A percentile compares a stretch with the other conserved stretches of the same genome.
phyloP scores from a whole-genome alignment of 2,797 vertebrate genomes.

The Spinibarbus caldwelli region DNA sequence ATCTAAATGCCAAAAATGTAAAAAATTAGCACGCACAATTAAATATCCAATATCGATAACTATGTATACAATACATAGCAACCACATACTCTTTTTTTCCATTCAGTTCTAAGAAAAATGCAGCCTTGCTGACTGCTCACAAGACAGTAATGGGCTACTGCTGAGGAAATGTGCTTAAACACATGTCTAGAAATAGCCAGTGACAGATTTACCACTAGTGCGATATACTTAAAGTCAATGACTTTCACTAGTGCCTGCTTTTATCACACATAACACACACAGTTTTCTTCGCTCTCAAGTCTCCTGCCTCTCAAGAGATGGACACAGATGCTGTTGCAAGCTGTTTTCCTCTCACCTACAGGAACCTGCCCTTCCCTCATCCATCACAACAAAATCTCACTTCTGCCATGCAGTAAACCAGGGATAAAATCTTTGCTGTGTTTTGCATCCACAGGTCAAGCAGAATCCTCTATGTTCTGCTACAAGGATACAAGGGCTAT shows the following conservation, averaged over 20 bases:
- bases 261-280: constrained; percentile 17
- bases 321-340: constrained; percentile 24
- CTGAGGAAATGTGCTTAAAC: background rate
- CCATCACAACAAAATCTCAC: constrained; percentile 11
- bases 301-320: constrained; percentile 18
- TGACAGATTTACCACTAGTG: background rate
- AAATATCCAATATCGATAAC: background rate
- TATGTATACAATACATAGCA: background rate
- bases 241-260: background rate
- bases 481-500: background rate
- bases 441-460: background rate
- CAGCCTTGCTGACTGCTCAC: background rate
- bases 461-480: background rate
- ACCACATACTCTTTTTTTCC: background rate
- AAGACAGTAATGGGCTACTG: background rate
- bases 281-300: background rate
- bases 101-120: background rate
- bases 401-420: constrained; percentile 19
- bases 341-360: constrained; percentile 26
- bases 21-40: background rate
- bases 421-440: background rate
- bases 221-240: constrained; percentile 17
- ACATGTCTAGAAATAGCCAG: constrained; percentile 11
- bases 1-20: background rate
- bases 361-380: background rate